Evolutionary conservation across 2,797 vertebrate species (phyloP).

Genomic region (Arctocebus calabarensis): DNA sequence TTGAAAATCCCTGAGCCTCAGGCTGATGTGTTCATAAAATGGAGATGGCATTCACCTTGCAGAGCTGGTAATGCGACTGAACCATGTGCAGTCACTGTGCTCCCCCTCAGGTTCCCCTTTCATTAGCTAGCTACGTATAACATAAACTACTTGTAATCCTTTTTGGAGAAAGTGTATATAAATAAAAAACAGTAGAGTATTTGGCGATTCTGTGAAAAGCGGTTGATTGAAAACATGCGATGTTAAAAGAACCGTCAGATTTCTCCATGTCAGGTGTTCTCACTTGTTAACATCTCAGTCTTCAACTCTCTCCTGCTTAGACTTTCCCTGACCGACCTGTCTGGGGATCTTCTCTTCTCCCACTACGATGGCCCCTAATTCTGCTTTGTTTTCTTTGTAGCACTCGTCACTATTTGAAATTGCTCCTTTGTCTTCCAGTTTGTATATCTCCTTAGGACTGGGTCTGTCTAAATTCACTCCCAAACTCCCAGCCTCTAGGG

Average conservation of each 20-base stretch:
- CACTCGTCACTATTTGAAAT: background rate
- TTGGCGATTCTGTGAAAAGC: background rate
- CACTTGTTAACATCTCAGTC: background rate
- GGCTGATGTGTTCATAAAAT: background rate
- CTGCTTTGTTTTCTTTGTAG: background rate
- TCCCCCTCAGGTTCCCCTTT: background rate
- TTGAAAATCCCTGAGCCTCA: background rate
- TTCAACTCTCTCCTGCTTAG: background rate
- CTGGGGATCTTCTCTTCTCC: background rate
- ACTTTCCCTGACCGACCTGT: background rate
- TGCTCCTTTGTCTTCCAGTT: background rate
- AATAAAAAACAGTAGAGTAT: background rate
- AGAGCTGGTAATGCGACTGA: background rate
- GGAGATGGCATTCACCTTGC: background rate
- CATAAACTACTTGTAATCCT: background rate
- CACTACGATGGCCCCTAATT: background rate
- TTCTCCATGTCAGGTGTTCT: background rate
- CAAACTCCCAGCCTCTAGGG: background rate
- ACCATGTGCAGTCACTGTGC: background rate
- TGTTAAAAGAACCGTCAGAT: background rate
- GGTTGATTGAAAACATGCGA: background rate
- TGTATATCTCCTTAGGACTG: background rate
- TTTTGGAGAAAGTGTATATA: background rate
- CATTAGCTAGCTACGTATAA: background rate
- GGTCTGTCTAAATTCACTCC: background rate